These are phyloP conservation scores for Ectobius pallidus DNA, from an alignment of 2,888 invertebrate species.

Conservation along the genomic window DNA sequence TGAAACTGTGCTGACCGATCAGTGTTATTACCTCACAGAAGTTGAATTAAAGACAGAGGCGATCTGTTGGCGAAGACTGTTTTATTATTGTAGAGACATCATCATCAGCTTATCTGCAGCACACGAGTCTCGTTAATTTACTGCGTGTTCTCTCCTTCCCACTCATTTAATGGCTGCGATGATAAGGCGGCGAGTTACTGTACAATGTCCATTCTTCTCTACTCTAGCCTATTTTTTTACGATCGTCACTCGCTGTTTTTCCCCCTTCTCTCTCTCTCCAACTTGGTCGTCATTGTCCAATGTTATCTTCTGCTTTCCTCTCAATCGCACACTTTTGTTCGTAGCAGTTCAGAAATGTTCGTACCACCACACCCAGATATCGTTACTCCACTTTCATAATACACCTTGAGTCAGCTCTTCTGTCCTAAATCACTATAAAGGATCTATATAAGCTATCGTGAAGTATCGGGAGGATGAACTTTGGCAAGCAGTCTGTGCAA, in stretches of 20 bases:
- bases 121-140: slow-evolving; percentile 14
- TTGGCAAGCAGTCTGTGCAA: background rate
- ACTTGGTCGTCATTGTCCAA: background rate
- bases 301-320: slow-evolving; percentile 6
- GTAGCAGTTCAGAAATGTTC: background rate
- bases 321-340: slow-evolving; percentile 25
- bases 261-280: background rate
- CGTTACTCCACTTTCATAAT: background rate
- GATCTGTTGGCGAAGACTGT: too few species aligned
- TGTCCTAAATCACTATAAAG: background rate
- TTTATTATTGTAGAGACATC: background rate
- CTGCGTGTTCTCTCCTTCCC: slow-evolving; percentile 8
- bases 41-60: too few species aligned
- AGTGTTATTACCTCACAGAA: too few species aligned
- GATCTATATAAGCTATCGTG: background rate
- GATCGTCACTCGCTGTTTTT: background rate
- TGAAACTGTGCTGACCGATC: too few species aligned
- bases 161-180: slow-evolving; percentile 7
- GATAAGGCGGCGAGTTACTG: slow-evolving; percentile 3
- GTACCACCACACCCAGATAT: background rate
- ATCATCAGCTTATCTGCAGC: background rate
- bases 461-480: background rate
- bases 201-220: slow-evolving; percentile 12
- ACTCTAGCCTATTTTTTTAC: background rate
- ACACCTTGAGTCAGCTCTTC: background rate